phyloP scores from a whole-genome alignment of 1,140 invertebrate species.

The Plutomurus gul region DNA sequence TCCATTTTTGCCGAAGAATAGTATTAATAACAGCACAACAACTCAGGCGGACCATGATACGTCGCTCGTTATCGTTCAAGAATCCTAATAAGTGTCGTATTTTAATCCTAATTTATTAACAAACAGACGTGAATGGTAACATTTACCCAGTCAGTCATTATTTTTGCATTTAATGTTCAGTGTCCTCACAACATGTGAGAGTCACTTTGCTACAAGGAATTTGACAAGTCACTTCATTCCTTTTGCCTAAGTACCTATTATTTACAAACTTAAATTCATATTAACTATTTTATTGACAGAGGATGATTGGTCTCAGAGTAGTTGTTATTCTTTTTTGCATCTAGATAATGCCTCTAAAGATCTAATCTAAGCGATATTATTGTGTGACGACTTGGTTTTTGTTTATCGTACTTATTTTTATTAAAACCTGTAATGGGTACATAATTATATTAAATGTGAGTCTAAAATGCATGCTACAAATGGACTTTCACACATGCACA shows the following conservation, averaged over 20 bases:
- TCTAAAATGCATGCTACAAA: too few relatives aligned
- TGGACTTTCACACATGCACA: too few relatives aligned
- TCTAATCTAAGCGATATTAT: not conserved
- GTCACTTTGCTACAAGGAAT: slow-evolving; percentile 14
- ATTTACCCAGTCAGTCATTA: slow-evolving; percentile 17
- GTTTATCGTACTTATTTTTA: too few relatives aligned
- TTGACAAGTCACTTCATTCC: slow-evolving; percentile 24
- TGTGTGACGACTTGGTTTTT: too few relatives aligned
- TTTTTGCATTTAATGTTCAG: slow-evolving; percentile 23
- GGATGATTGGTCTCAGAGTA: slow-evolving; percentile 5
- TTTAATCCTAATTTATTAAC: not conserved
- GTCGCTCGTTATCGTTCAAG: slow-evolving; percentile 45
- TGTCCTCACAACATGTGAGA: not conserved
- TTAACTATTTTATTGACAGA: not conserved
- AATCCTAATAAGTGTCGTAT: slow-evolving; percentile 6
- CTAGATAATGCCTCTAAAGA: not conserved
- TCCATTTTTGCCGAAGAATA: slow-evolving; percentile 50
- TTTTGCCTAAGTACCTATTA: slow-evolving; percentile 16
- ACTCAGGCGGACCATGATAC: slow-evolving; percentile 42
- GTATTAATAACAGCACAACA: slow-evolving; percentile 2
- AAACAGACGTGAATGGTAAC: not conserved
- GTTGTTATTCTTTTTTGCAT: slow-evolving; percentile 13
- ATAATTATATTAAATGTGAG: too few relatives aligned
- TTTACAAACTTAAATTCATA: not conserved
- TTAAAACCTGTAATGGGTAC: too few relatives aligned